Conservation (phyloP, 2,888 invertebrate species). For the Pterostichus niger region DNA sequence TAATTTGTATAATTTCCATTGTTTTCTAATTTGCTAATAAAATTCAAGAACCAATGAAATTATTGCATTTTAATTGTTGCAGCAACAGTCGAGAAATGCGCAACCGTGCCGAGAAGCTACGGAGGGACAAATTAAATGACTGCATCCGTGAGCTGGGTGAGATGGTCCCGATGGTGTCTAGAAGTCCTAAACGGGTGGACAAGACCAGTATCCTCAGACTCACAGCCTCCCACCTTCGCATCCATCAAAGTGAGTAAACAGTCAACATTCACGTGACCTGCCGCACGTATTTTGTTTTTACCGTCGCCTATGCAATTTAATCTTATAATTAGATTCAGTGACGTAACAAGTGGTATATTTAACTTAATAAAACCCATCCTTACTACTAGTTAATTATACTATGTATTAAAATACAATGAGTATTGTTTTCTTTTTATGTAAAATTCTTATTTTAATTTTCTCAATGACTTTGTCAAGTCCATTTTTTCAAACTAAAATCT, state of each 20-base stretch:
- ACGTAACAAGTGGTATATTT: background rate
- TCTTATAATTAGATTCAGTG: slow-evolving; percentile 4
- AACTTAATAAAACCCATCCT: background rate
- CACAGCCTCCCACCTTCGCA: slow-evolving; percentile 90
- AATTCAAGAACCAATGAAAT: background rate
- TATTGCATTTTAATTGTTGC: slow-evolving; percentile 72
- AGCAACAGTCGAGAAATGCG: slow-evolving; percentile 90
- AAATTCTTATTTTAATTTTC: too few relatives aligned
- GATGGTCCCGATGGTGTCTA: slow-evolving; percentile 90
- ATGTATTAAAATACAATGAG: background rate
- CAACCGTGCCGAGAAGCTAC: slow-evolving; percentile 94
- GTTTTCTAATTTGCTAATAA: background rate
- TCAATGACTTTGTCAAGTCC: too few relatives aligned
- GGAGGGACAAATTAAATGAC: slow-evolving; percentile 92
- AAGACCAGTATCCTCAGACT: slow-evolving; percentile 94
- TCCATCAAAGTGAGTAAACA: slow-evolving; percentile 81
- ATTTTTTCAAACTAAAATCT: too few relatives aligned
- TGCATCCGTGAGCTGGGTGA: slow-evolving; percentile 90
- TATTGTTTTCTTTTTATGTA: too few relatives aligned
- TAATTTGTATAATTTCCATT: too few relatives aligned
- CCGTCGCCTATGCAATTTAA: background rate
- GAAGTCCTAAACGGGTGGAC: slow-evolving; percentile 91
- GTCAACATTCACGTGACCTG: background rate
- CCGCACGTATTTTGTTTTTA: slow-evolving; percentile 23
- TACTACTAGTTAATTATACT: background rate